phyloP scores from a whole-genome alignment of 2,113 vertebrate species.

The Podiceps cristatus region DNA sequence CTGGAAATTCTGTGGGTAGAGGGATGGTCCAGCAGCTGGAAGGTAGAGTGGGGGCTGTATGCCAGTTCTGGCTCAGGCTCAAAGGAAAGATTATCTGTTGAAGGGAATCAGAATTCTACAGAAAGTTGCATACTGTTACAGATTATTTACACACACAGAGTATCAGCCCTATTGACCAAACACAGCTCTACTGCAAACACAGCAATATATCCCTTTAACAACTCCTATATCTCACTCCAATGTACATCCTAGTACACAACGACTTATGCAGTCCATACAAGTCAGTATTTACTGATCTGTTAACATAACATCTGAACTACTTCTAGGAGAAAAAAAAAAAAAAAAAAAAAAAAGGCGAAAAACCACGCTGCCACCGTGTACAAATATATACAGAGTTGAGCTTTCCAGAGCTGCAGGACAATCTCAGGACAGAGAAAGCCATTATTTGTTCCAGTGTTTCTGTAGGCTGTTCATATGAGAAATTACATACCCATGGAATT shows the following conservation, averaged over 20 bases:
- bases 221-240: background rate
- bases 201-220: background rate
- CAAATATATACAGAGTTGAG: background rate
- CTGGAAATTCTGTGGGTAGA: background rate
- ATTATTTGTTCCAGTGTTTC: background rate
- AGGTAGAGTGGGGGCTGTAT: background rate
- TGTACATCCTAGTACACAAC: background rate
- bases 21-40: background rate
- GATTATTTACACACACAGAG: background rate
- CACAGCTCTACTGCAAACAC: background rate
- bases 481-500: constrained; percentile 56
- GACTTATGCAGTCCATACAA: background rate
- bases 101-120: background rate
- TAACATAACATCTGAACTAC: background rate
- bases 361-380: rapidly evolving
- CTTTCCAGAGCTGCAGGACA: background rate
- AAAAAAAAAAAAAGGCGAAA: background rate
- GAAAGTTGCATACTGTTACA: background rate
- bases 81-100: constrained; percentile 70
- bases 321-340: background rate
- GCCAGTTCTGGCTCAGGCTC: constrained; percentile 15
- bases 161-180: background rate
- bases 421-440: background rate
- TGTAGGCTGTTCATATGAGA: background rate
- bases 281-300: background rate